Evolutionary conservation across 1,140 invertebrate genomes (phyloP).

Genomic region (Temnothorax curvispinosus): DNA sequence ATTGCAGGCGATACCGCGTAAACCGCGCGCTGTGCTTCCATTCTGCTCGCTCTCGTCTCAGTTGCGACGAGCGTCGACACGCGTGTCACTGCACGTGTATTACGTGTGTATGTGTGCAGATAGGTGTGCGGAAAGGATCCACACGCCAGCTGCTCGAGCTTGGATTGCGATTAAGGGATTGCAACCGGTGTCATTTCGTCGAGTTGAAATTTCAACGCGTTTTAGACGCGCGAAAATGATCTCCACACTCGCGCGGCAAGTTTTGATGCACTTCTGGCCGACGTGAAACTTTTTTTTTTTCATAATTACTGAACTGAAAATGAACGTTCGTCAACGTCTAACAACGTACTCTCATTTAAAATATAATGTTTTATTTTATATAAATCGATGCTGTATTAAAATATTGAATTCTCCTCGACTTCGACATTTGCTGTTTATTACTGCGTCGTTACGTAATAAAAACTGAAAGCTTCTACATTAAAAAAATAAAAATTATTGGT

Average conservation of each 20-base stretch:
- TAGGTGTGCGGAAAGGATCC: not conserved
- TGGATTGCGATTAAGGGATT: constrained; percentile 22
- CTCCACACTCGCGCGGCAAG: not conserved
- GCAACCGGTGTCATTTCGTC: constrained; percentile 12
- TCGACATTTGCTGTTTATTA: constrained; percentile 7
- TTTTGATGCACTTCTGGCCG: not conserved
- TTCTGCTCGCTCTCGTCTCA: constrained; percentile 25
- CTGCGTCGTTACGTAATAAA: not conserved
- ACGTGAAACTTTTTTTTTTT: not conserved
- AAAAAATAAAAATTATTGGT: not conserved
- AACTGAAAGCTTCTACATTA: not conserved
- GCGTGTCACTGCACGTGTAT: not conserved
- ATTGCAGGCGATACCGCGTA: constrained; percentile 63
- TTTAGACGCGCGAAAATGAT: constrained; percentile 28
- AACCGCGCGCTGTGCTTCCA: constrained; percentile 22
- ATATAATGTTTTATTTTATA: not conserved
- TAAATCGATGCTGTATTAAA: constrained; percentile 8
- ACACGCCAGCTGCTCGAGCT: constrained; percentile 29
- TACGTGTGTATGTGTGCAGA: too few species aligned
- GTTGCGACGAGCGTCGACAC: constrained; percentile 1
- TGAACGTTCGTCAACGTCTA: not conserved
- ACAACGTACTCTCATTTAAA: not conserved
- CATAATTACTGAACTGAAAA: not conserved
- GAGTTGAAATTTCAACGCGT: constrained; percentile 16
- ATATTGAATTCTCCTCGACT: not conserved